Base-by-base conservation (phyloP, 2,797 vertebrate species). In the Sebastes diploproa region DNA sequence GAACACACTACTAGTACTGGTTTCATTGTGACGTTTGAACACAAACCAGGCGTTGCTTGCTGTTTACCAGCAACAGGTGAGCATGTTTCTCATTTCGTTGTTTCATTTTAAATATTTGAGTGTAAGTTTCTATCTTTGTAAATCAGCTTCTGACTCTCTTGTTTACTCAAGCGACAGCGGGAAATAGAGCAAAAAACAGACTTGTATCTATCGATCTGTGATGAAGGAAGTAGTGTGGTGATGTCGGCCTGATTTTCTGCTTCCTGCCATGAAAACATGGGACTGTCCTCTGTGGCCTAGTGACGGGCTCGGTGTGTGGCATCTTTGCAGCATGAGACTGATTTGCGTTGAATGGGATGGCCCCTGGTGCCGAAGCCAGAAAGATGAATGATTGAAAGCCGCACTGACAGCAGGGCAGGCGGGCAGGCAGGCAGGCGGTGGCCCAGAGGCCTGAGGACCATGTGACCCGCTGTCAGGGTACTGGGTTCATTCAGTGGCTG, bases 401-500 rank as follows among this genome's bases (percentile, higher is more conserved):
- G 46, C 85, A 82, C 86, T 90, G 92, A 93, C 92, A 89, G 89
- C 82, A 85, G 83, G 79, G 83, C 78, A 76, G 82, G 86, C 83
- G 63, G 73, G 70, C 55, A 72, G 72, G 81, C 77, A 84, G 72
- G 91, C 88, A 89, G 91, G 91, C 87, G 78, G 91, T 91, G 91
- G 90, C 91, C 85, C 86, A 86, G 74, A 93, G 89, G 92, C 90
- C 91, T 81, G 85, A 86, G 85, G 86, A 94, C 92, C 95, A 95
- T 95, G 95, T 96, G 96, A 96, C 94, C 91, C 11, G 77, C 89
- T 89, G 94, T 94, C 91, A 89, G 95, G 94, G 94, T 95, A 96
- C 93, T 93, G 95, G 94, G 95, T 96, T 96, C 94, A 95, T 95
- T 95, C 92, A 95, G 94, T 94, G 93, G 94, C 91, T 92, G 86